phyloP scores from a whole-genome alignment of 2,113 vertebrate genomes.

The Thryonomys swinderianus region DNA sequence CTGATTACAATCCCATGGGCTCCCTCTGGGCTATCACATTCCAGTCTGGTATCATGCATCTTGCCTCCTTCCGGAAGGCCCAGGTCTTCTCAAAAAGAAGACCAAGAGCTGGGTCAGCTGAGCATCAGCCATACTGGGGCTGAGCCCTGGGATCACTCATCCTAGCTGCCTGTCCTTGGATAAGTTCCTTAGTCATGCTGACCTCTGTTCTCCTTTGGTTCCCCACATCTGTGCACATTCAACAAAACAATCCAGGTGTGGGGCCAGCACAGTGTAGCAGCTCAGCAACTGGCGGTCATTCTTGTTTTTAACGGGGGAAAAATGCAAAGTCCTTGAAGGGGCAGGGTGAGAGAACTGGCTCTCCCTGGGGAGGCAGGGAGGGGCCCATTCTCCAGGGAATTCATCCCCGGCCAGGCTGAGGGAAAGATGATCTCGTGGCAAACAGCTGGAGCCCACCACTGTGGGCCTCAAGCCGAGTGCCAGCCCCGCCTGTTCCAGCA shows the following conservation, averaged over 20 bases:
- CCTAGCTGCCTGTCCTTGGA: background rate
- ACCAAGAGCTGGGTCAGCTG: background rate
- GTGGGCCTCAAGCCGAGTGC: slow-evolving; percentile 67
- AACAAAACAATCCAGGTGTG: background rate
- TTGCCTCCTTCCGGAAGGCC: background rate
- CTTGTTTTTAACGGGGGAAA: background rate
- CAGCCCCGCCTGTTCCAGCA: slow-evolving; percentile 53
- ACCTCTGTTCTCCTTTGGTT: background rate
- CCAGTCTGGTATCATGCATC: background rate
- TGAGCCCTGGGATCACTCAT: background rate
- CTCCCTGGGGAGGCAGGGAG: background rate
- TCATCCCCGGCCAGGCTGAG: background rate
- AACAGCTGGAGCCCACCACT: slow-evolving; percentile 69
- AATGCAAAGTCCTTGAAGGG: background rate
- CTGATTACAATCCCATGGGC: background rate
- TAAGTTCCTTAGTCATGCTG: background rate
- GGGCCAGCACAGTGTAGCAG: background rate
- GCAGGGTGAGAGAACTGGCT: background rate
- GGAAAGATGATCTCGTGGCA: background rate
- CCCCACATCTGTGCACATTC: background rate
- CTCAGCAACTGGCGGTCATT: background rate
- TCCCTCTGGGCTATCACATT: background rate
- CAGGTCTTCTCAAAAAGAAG: background rate
- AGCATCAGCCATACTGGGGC: background rate
- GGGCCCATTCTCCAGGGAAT: slow-evolving; percentile 17